Percentiles rank a stretch among this genome's conserved stretches.
These are phyloP conservation scores for Aleiodes testaceus DNA, from an alignment of 2,888 invertebrate genomes.

Conservation along the genomic window DNA sequence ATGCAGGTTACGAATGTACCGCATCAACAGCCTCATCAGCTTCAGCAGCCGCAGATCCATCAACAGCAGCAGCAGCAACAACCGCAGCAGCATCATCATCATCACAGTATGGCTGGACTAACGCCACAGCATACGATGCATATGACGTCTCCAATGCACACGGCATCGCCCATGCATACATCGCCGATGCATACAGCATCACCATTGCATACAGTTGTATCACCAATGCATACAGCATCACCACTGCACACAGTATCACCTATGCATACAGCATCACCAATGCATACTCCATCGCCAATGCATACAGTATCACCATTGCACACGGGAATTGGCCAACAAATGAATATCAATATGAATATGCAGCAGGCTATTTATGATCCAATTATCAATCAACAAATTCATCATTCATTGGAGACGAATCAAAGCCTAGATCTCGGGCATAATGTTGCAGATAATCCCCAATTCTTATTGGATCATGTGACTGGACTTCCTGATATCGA, in stretches of 20 bases:
- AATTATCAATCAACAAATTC: conserved; percentile 65
- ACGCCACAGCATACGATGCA: conserved; percentile 57
- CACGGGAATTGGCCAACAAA: conserved; percentile 56
- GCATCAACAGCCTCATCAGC: conserved; percentile 55
- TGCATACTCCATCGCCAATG: conserved; percentile 54
- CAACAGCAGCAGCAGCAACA: conserved; percentile 57
- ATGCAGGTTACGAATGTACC: conserved; percentile 58
- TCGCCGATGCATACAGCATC: conserved; percentile 59
- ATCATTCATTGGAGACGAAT: conserved; percentile 58
- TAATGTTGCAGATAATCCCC: conserved; percentile 62
- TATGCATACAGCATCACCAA: conserved; percentile 63
- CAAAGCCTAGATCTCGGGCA: conserved; percentile 60
- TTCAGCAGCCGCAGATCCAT: conserved; percentile 58
- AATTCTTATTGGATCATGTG: conserved; percentile 65
- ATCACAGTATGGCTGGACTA: conserved; percentile 51
- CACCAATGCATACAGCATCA: conserved; percentile 61
- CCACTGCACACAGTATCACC: conserved; percentile 59
- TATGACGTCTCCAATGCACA: conserved; percentile 59
- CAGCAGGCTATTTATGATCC: conserved; percentile 66
- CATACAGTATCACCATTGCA: conserved; percentile 64
- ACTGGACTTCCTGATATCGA: conserved; percentile 68
- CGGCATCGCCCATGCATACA: conserved; percentile 58
- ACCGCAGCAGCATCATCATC: conserved; percentile 51
- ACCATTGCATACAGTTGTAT: conserved; percentile 38
- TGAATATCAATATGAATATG: conserved; percentile 55